Conservation (phyloP, 92 coral and sea anemone genomes). For the Isaurus tuberculatus region DNA sequence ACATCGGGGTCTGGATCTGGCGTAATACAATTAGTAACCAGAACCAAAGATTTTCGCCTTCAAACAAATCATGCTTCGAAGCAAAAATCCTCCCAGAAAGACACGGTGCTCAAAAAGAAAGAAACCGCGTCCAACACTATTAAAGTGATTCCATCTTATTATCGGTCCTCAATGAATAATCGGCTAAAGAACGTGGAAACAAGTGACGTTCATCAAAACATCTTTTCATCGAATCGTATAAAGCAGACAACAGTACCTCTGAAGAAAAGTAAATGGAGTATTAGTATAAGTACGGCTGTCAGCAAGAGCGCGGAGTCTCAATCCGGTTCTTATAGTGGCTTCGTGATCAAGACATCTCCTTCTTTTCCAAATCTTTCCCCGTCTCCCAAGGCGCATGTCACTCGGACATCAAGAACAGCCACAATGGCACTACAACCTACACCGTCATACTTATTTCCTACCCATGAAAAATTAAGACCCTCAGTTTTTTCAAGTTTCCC, state of each 20-base stretch:
- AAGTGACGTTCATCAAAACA: conserved; percentile 25
- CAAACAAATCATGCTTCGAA: conserved; percentile 34
- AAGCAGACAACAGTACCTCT: not conserved
- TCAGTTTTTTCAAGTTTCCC: conserved; percentile 35
- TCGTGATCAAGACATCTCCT: conserved; percentile 29
- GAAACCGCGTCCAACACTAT: conserved; percentile 30
- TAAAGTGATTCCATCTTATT: conserved; percentile 5
- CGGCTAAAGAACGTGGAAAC: conserved; percentile 34
- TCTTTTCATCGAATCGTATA: conserved; percentile 10
- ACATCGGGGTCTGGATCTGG: conserved; percentile 35
- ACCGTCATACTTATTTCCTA: conserved; percentile 23
- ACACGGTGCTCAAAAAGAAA: conserved; percentile 24
- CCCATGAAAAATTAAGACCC: conserved; percentile 37
- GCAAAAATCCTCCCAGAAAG: conserved; percentile 22
- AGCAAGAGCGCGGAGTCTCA: not conserved
- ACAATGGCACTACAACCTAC: conserved; percentile 33
- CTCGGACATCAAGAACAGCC: conserved; percentile 41
- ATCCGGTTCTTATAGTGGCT: not conserved
- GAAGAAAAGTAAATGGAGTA: conserved; percentile 4
- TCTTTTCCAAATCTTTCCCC: conserved; percentile 32
- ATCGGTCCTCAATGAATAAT: conserved; percentile 24
- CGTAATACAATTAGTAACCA: conserved; percentile 16
- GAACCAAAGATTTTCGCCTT: conserved; percentile 10
- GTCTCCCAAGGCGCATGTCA: conserved; percentile 37
- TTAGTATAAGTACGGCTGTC: conserved; percentile 16